Conservation (phyloP, 37 sponge, comb jelly and placozoan genomes). For the Agelas oroides region DNA sequence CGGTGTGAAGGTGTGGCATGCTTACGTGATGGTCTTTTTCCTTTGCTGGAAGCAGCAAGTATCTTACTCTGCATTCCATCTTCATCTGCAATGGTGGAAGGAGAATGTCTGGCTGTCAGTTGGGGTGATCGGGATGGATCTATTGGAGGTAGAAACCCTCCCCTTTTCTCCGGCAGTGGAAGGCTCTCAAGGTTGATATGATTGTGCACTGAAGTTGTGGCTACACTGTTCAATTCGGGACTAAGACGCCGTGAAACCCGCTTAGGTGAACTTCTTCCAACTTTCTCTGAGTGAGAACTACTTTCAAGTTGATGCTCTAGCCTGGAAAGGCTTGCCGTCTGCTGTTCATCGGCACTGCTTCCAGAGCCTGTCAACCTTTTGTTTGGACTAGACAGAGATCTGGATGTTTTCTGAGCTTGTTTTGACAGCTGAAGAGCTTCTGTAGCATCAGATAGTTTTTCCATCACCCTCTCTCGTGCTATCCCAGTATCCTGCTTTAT, state of each 20-base stretch:
- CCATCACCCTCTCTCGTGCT: constrained; percentile 83
- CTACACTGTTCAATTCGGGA: not conserved
- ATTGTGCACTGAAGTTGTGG: not conserved
- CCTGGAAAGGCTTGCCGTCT: no score
- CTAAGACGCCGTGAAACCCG: not conserved
- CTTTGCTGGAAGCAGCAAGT: not conserved
- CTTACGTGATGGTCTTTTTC: not conserved
- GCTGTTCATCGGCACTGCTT: not conserved
- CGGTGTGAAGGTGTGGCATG: no score
- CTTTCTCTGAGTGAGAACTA: not conserved
- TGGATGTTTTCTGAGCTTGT: not conserved
- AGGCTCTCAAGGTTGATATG: not conserved
- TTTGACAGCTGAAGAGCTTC: constrained; percentile 46
- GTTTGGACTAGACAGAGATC: not conserved
- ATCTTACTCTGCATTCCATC: no score
- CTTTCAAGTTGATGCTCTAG: not conserved
- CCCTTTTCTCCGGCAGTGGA: not conserved
- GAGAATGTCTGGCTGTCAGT: not conserved
- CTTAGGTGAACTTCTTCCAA: no score
- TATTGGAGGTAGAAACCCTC: not conserved
- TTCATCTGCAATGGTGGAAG: not conserved
- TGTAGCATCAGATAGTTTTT: constrained; percentile 70
- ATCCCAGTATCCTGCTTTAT: constrained; percentile 68
- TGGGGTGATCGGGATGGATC: not conserved
- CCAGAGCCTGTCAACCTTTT: not conserved